A percentile compares a stretch with the other conserved stretches of the same genome.
Evolutionary conservation across 2,113 vertebrate species (phyloP).

Genomic region (Nansenia antarctica): DNA sequence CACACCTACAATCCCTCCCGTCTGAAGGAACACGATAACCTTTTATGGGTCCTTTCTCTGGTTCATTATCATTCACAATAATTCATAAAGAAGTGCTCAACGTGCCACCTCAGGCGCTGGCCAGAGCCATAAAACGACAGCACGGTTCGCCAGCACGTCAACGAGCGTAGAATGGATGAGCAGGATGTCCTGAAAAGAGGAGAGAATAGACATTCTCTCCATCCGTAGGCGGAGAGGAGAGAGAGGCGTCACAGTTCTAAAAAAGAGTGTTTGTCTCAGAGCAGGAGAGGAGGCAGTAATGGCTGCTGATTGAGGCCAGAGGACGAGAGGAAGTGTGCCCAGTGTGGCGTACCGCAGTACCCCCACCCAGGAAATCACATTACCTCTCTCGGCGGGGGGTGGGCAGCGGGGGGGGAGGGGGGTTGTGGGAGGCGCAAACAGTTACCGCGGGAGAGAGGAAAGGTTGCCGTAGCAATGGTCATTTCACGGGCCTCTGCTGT

Average conservation of each 20-base stretch:
- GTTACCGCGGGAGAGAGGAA: constrained; percentile 20
- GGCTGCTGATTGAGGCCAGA: constrained; percentile 39
- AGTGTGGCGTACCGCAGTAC: constrained; percentile 33
- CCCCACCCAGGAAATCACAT: constrained; percentile 44
- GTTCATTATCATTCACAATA: constrained; percentile 18
- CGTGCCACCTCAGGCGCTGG: constrained; percentile 19
- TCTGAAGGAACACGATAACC: background rate
- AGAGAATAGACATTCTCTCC: constrained; percentile 28
- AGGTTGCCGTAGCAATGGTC: background rate
- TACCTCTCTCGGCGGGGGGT: constrained; percentile 40
- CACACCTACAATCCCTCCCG: background rate
- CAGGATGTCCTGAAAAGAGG: constrained; percentile 22
- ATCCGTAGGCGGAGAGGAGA: too few species aligned
- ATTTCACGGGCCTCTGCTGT: background rate
- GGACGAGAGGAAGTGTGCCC: constrained; percentile 37
- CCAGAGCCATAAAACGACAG: constrained; percentile 17
- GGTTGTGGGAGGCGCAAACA: too few species aligned
- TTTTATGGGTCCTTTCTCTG: constrained; percentile 11
- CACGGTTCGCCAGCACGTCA: constrained; percentile 21
- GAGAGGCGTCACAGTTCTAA: too few species aligned
- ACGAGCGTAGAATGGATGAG: constrained; percentile 15
- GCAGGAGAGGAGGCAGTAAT: constrained; percentile 41
- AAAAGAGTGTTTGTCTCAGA: too few species aligned
- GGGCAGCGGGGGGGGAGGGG: too few species aligned
- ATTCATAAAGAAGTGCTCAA: constrained; percentile 28